Percentiles rank a stretch among this genome's conserved stretches.
Conservation (phyloP, 2,888 invertebrate genomes). For the Empis stercorea region DNA sequence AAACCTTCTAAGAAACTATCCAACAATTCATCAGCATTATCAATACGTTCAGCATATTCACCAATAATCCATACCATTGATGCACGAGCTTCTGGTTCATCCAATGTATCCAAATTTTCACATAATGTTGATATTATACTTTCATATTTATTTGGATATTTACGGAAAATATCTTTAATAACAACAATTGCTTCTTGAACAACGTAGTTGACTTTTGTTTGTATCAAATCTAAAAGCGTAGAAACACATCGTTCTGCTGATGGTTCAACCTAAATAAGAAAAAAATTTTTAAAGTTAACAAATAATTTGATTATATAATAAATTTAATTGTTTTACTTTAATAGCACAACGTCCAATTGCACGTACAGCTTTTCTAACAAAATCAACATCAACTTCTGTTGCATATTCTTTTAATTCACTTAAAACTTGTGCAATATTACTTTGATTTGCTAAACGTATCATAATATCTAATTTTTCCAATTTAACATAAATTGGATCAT, state of each 20-base stretch:
- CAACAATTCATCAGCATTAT: slow-evolving; percentile 95
- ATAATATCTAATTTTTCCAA: slow-evolving; percentile 97
- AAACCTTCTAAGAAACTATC: slow-evolving; percentile 98
- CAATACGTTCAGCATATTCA: slow-evolving; percentile 98
- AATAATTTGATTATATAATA: no score
- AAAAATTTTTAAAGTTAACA: no score
- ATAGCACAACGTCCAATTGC: slow-evolving; percentile 99
- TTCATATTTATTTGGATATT: slow-evolving; percentile 99
- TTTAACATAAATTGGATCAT: slow-evolving; percentile 99
- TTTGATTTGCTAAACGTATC: slow-evolving; percentile 95
- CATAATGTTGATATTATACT: slow-evolving; percentile 98
- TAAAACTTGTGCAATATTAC: slow-evolving; percentile 94
- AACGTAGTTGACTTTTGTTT: slow-evolving; percentile 99
- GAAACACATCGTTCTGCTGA: slow-evolving; percentile 98
- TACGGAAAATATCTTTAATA: slow-evolving; percentile 93
- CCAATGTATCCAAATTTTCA: slow-evolving; percentile 95
- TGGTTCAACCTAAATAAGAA: slow-evolving; percentile 51
- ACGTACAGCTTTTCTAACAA: slow-evolving; percentile 95
- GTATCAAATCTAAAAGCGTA: slow-evolving; percentile 91
- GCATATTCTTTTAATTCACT: slow-evolving; percentile 98
- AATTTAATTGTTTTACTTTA: no score
- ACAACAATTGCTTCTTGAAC: slow-evolving; percentile 99
- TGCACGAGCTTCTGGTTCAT: slow-evolving; percentile 97
- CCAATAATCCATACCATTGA: slow-evolving; percentile 96
- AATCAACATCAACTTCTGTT: slow-evolving; percentile 98